Evolutionary conservation across 2,888 invertebrate species (phyloP), one percentile per base, ranked within the genome.

Genomic region (Leptopilina syphax): DNA sequence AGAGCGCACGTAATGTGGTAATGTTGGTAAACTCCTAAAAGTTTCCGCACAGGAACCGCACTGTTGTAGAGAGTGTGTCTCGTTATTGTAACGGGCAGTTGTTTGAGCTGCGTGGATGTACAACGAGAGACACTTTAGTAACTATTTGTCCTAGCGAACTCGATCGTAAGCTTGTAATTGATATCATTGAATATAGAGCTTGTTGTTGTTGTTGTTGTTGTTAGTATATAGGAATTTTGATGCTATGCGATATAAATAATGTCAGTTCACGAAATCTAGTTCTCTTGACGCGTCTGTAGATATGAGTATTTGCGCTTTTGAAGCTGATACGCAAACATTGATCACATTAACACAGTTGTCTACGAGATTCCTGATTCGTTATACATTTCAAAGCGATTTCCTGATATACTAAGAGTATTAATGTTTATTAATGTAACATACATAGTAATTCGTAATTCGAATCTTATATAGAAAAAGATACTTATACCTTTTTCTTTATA

Each of bases 151-250:
- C 82, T 80, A 80, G 84, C 84, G 81, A 84, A 85, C 83, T 85
- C 81, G 83, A 85, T 83, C 85, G 84, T 85, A 87, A 87, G 83
- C 79, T 83, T 85, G 88, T 88, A 89, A 90, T 88, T 88, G 89
- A 90, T 89, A 90, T 83, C 86, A 85, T 87, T 88, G 88, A 85
- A 80, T 34, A 3, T 76, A 79, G 81, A 80, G 81, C 81, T 76
- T 77, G 34, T 2, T 34, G 77, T 66, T 79, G 79, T 67, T 78
- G 79, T 77, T 84, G 82, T 18, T 18, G 18, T 18, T 18, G 18
- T 18, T 18, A 18, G 18, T 77, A 84, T 34, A 34, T 34, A 3
- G 85, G 85, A 84, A 83, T 84, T 87, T 85, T 84, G 86, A 85
- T 84, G 83, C 82, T 80, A 34, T 34, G 34, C 34, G 9, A 9